These are phyloP conservation scores for Cettia cetti DNA, from an alignment of 2,113 vertebrate species.

Conservation along the genomic window DNA sequence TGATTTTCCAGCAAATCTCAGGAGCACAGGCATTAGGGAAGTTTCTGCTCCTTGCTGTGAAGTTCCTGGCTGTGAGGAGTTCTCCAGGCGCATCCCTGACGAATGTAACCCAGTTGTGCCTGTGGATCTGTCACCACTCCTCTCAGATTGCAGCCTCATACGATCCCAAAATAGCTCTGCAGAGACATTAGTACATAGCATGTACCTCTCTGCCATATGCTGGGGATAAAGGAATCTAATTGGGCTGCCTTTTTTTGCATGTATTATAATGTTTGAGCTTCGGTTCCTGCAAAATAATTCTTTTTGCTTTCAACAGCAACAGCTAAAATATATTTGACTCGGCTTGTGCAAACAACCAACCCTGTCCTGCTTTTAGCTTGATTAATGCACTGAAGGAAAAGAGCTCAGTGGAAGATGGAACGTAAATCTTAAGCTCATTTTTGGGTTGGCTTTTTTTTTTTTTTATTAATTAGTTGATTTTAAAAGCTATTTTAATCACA, in stretches of 20 bases:
- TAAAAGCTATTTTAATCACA: not conserved
- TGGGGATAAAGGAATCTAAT: constrained; percentile 50
- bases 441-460: not conserved
- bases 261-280: constrained; percentile 9
- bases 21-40: not conserved
- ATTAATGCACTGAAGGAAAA: not conserved
- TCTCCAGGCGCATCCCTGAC: constrained; percentile 12
- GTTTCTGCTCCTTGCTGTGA: not conserved
- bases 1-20: not conserved
- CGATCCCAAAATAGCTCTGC: constrained; percentile 59
- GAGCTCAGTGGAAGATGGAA: not conserved
- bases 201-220: constrained; percentile 57
- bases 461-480: not conserved
- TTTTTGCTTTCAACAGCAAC: not conserved
- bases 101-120: constrained; percentile 64
- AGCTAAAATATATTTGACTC: not conserved
- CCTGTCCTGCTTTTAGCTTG: constrained; percentile 6
- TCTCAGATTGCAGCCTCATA: constrained; percentile 62
- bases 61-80: constrained; percentile 18
- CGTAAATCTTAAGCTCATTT: not conserved
- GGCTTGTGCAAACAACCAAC: not conserved
- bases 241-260: not conserved
- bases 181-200: constrained; percentile 51
- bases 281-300: not conserved
- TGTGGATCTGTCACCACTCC: constrained; percentile 61